These are phyloP conservation scores for Eolophus roseicapilla DNA, from an alignment of 2,113 vertebrate genomes.

Conservation along the genomic window DNA sequence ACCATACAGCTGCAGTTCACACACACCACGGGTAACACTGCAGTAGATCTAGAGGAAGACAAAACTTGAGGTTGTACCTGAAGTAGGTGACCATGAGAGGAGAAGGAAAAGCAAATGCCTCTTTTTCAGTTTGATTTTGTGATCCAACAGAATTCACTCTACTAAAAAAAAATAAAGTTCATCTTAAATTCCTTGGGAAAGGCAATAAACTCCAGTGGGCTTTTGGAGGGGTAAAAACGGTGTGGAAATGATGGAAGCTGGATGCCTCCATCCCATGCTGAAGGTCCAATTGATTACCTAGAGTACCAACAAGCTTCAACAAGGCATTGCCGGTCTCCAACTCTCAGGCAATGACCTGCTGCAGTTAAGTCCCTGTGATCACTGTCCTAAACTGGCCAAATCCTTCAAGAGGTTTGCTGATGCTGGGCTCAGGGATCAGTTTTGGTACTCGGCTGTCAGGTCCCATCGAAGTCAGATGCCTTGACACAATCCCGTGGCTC, in stretches of 20 bases:
- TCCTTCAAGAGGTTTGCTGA: background rate
- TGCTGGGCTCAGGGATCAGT: background rate
- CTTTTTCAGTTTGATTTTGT: background rate
- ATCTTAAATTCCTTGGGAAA: background rate
- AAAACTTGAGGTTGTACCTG: conserved; percentile 17
- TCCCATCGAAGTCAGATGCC: background rate
- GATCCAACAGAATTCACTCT: background rate
- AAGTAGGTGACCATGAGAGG: background rate
- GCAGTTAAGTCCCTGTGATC: background rate
- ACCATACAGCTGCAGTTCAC: conserved; percentile 26
- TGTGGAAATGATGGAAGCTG: background rate
- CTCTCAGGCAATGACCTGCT: no score
- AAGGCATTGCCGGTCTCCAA: background rate
- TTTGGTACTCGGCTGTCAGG: background rate
- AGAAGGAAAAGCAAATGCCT: background rate
- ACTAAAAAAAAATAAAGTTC: background rate
- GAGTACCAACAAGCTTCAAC: background rate
- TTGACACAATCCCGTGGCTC: background rate
- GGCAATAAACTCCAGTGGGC: background rate
- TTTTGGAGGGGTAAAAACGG: background rate
- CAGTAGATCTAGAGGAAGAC: conserved; percentile 15
- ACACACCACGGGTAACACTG: conserved; percentile 63
- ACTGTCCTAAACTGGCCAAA: background rate
- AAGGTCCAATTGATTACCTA: background rate
- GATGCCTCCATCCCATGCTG: background rate